Evolutionary conservation across 2,888 invertebrate genomes (phyloP), one percentile per base, ranked within the genome.

Genomic region (Ptilodon capucinus): DNA sequence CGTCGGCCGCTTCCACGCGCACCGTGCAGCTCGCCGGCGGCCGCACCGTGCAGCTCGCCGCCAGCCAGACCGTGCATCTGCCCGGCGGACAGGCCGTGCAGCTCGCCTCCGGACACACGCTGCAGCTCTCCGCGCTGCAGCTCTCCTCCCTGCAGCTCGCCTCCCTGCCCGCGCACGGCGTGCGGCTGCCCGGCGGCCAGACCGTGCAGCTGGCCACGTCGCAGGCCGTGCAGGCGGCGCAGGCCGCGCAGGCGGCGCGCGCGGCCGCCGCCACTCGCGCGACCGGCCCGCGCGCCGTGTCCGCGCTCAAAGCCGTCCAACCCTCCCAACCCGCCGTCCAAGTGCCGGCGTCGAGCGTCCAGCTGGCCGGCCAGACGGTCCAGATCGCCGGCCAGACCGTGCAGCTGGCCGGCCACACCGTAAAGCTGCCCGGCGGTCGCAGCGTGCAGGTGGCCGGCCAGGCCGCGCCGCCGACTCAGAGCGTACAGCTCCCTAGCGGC

Each of bases 341-440:
- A 50, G 83, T 88, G 58, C 88, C 88, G 0, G 84, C 84, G 0
- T 84, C 85, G 0, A 74, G 84, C 1, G 87, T 81, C 7, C 92
- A 80, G 54, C 65, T 79, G 38, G 78, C 76, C n/a, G 86, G 82
- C 17, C 85, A 81, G 52, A 86, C 79, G 11, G 85, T 84, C 21
- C 88, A 81, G 64, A 81, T 86, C 11, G 86, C 62, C 9, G 84
- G 86, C 18, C 87, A 83, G 48, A 88, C 84, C 28, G 83, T 90
- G 2, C 89, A 89, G 42, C 54, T 89, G 9, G 88, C 79, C 11
- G 92, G 81, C 1, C 84, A 93, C 43, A 92, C 92, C 0, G 92
- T 88, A 1, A 86, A 89, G 53, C 56, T 88, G 13, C 86, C 84
- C 42, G 89, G 90, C 41, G 86, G 83, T 23, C 86, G 83, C 54